Evolutionary conservation across 2,113 vertebrate genomes (phyloP).

Genomic region (Nematolebias whitei): DNA sequence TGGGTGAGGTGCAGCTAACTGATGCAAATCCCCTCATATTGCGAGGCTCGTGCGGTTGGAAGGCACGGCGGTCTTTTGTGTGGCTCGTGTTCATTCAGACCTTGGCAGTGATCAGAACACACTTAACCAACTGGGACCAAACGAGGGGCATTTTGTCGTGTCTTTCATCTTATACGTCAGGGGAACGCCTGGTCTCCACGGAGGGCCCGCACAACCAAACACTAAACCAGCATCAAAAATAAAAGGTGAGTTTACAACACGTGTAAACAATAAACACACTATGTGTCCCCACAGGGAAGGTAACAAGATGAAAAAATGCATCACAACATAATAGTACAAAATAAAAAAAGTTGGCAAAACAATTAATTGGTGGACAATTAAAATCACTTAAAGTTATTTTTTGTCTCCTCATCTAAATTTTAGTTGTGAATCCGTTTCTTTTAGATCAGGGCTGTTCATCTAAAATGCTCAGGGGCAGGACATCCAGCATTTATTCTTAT

Average conservation of each 20-base stretch:
- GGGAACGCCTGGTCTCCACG: conserved; percentile 73
- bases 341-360: conserved; percentile 41
- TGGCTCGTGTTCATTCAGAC: conserved; percentile 72
- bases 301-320: conserved; percentile 38
- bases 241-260: conserved; percentile 68
- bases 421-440: background rate
- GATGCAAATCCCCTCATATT: conserved; percentile 70
- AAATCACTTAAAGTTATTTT: background rate
- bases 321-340: conserved; percentile 8
- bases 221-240: conserved; percentile 71
- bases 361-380: conserved; percentile 13
- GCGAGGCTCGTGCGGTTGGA: conserved; percentile 67
- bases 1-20: conserved; percentile 52
- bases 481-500: too few relatives aligned
- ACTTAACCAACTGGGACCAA: conserved; percentile 82
- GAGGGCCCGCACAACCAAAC: conserved; percentile 70
- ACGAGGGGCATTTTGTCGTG: conserved; percentile 72
- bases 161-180: conserved; percentile 79
- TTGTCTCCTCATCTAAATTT: conserved; percentile 5
- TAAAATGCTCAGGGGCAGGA: too few relatives aligned
- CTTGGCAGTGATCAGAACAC: conserved; percentile 80
- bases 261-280: conserved; percentile 66
- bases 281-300: conserved; percentile 67
- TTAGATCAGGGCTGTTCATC: too few relatives aligned
- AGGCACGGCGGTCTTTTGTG: conserved; percentile 69